Evolutionary conservation across 2,888 invertebrate species (phyloP), one percentile per base, ranked within the genome.

Genomic region (Amphimallon solstitiale): DNA sequence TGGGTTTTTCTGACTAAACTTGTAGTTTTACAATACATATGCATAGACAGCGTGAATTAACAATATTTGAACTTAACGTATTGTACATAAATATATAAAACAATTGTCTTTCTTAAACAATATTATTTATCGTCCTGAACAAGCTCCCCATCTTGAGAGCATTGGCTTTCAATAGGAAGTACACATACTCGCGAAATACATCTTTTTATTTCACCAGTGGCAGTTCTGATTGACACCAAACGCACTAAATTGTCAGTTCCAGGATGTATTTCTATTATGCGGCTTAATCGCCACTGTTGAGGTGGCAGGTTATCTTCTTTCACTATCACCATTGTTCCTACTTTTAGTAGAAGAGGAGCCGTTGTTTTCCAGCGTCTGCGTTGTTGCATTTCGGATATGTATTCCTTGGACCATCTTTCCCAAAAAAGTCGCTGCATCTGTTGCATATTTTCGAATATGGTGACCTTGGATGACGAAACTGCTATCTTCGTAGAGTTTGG

Each of bases 331-430:
- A 43, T 4, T 4, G 59, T 19, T 17, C 40, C 56, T 9, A 23
- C 12, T 23, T 23, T 23, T 23, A 23, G 5, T 2, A 4, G 23
- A 23, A 23, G 23, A 23, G 23, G 5, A 23, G 23, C 23, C 5
- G 5, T 23, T 5, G 23, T 23, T 23, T 5, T 23, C 23, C 23
- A 4, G 3, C 23, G 23, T 0, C 67, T 62, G 1, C 72, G 17
- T 5, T 69, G 68, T 51, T 76, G 73, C 0, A 75, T 68, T 43
- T 66, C 67, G 9, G 70, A 48, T 0, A 77, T 23, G 10, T 76
- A 78, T 19, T 78, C 76, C 21, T 60, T 60, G 7, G 62, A 61
- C 76, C 70, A 74, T 14, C 66, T 54, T 62, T 63, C 71, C 76
- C 66, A 75, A 12, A 69, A 71, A 43, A 73, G 68, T 37, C 73